phyloP scores from a whole-genome alignment of 2,113 vertebrate genomes.

The Sarotherodon lohbergeri region DNA sequence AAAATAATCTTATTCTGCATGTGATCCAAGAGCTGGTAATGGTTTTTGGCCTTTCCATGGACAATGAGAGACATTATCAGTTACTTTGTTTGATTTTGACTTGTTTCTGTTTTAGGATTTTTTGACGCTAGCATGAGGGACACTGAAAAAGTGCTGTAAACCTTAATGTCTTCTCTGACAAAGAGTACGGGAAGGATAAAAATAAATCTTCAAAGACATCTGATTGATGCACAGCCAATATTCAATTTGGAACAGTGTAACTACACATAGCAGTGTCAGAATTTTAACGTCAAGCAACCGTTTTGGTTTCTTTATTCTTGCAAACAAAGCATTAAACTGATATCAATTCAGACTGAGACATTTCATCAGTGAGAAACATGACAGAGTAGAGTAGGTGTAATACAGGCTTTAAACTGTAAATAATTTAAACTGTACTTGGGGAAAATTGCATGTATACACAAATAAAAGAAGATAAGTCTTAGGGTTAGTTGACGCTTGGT shows the following conservation, averaged over 20 bases:
- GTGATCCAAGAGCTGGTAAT: neutral
- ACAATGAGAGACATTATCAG: neutral
- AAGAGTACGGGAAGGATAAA: neutral
- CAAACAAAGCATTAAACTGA: neutral
- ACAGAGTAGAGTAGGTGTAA: neutral
- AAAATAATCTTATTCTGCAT: neutral
- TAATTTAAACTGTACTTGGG: too few species aligned
- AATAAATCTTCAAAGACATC: neutral
- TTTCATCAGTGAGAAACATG: neutral
- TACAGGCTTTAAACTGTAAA: neutral
- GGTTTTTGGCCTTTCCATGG: neutral
- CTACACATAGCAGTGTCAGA: neutral
- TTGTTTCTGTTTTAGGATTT: neutral
- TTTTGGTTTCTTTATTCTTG: neutral
- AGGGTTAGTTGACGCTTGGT: too few species aligned
- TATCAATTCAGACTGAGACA: neutral
- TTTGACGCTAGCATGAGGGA: neutral
- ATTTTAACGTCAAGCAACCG: accelerated
- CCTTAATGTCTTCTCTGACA: neutral
- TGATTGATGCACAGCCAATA: neutral
- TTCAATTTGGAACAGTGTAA: neutral
- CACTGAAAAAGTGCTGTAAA: neutral
- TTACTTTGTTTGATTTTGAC: neutral
- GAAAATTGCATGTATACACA: too few species aligned
- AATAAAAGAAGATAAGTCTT: too few species aligned